Base-by-base conservation (phyloP, 2,888 invertebrate species). In the Drosophila hamatofila region DNA sequence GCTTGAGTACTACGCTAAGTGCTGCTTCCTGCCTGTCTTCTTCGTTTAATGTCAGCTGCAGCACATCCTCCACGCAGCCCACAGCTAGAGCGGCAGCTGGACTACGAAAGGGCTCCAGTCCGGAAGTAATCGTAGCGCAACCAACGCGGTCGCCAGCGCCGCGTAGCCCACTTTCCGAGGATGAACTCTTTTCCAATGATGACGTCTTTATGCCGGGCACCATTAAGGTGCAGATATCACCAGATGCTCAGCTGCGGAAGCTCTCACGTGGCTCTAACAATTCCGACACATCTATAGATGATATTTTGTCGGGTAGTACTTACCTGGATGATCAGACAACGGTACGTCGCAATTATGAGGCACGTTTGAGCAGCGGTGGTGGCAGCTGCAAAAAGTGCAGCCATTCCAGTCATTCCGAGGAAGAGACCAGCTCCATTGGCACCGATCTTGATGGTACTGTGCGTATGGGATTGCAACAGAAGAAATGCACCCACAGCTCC, bases 361-460 rank as follows among this genome's bases (percentile, higher is more conserved):
- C 93, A 12, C 93, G 94, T 23, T 93, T 94, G 54, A 94, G 94
- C 61, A 93, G 94, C 23, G 77, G 80, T 6, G 83, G 83, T 16
- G 93, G 94, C 8, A 94, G 94, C 41, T 95, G 94, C 79, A 95
- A 95, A 78, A 93, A 94, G 76, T 95, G 95, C 81, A 95, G 95
- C 78, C 96, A 96, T 81, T 96, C 96, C 83, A 96, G 96, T 74
- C 96, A 96, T 90, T 96, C 96, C 0, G 96, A 96, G 90, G 95
- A 95, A 86, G 96, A 96, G 91, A 96, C 96, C 0, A 96, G 96
- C 90, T 96, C 96, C 1, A 94, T 96, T 86, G 96, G 96, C 1
- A 96, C 96, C 1, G 96, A 96, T 87, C 93, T 96, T 39, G 97
- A 97, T 89, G 97, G 96, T 21, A 97, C 97, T 0, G 97, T 97